Conservation (phyloP, 2,888 invertebrate genomes). For the Athrips mouffetella region DNA sequence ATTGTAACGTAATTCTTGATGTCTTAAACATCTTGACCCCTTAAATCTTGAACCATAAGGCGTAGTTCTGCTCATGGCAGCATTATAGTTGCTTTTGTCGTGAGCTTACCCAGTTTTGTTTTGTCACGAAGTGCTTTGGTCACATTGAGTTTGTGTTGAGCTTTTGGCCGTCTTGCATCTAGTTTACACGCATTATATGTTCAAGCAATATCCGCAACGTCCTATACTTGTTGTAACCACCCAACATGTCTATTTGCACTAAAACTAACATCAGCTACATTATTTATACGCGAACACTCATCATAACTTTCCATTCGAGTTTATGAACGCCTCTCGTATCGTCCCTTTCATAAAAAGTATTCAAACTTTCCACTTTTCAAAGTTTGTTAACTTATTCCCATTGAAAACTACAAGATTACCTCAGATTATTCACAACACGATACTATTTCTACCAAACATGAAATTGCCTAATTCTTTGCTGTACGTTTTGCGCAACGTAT, state of each 20-base stretch:
- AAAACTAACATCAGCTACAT: neutral
- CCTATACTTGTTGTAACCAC: neutral
- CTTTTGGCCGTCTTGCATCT: neutral
- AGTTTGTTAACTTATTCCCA: neutral
- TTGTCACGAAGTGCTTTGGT: constrained; percentile 6
- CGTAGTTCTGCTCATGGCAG: constrained; percentile 28
- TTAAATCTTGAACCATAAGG: no score
- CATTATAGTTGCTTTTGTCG: constrained; percentile 25
- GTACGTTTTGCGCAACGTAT: no score
- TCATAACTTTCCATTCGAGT: neutral
- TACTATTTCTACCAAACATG: neutral
- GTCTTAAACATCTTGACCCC: no score
- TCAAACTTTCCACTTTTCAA: neutral
- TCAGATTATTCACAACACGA: neutral
- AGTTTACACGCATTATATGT: constrained; percentile 6
- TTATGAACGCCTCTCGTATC: neutral
- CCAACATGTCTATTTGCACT: constrained; percentile 1
- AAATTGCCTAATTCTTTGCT: no score
- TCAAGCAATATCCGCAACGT: neutral
- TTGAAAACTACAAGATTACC: constrained; percentile 14
- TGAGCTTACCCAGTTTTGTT: constrained; percentile 6
- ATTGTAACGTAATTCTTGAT: no score
- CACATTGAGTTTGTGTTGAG: constrained; percentile 1
- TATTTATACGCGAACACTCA: constrained; percentile 1
- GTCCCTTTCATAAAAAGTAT: neutral